These are phyloP conservation scores for Lucifuga dentata DNA, from an alignment of 2,113 vertebrate genomes.

Conservation along the genomic window DNA sequence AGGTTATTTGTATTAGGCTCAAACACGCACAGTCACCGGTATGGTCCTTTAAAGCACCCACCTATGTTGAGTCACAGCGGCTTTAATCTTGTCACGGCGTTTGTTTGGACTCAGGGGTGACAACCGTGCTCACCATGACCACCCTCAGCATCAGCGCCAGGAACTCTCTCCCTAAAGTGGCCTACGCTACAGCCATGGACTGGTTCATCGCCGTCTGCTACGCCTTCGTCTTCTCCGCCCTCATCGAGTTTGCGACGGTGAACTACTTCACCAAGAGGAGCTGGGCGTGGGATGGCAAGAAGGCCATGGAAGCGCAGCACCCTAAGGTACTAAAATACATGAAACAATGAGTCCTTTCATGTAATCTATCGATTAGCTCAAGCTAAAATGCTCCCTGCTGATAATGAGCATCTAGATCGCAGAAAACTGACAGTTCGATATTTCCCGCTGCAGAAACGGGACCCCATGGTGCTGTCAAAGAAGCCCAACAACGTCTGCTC, in stretches of 20 bases:
- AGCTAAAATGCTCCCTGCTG: too few species aligned
- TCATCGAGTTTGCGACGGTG: slow-evolving; percentile 97
- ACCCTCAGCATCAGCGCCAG: slow-evolving; percentile 97
- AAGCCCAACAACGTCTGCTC: slow-evolving; percentile 91
- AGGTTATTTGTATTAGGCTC: too few species aligned
- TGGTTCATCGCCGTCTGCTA: slow-evolving; percentile 99
- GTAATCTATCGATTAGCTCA: too few species aligned
- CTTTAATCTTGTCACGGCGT: slow-evolving; percentile 3
- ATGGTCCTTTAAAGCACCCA: too few species aligned
- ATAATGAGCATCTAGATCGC: too few species aligned
- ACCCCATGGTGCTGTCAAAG: slow-evolving; percentile 88
- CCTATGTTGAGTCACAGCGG: slow-evolving; percentile 12
- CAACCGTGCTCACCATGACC: slow-evolving; percentile 98
- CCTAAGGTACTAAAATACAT: too few species aligned
- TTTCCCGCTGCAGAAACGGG: slow-evolving; percentile 88
- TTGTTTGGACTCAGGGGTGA: slow-evolving; percentile 86
- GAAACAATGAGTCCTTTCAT: too few species aligned
- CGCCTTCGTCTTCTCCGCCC: slow-evolving; percentile 95
- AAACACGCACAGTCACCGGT: too few species aligned
- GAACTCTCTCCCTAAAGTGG: slow-evolving; percentile 97
- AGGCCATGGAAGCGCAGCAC: slow-evolving; percentile 93
- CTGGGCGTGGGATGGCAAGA: slow-evolving; percentile 99
- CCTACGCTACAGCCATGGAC: slow-evolving; percentile 98
- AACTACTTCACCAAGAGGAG: slow-evolving; percentile 99
- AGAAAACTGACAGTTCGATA: too few species aligned